Conservation (phyloP, 2,888 invertebrate genomes). For the Platynereis dumerilii region DNA sequence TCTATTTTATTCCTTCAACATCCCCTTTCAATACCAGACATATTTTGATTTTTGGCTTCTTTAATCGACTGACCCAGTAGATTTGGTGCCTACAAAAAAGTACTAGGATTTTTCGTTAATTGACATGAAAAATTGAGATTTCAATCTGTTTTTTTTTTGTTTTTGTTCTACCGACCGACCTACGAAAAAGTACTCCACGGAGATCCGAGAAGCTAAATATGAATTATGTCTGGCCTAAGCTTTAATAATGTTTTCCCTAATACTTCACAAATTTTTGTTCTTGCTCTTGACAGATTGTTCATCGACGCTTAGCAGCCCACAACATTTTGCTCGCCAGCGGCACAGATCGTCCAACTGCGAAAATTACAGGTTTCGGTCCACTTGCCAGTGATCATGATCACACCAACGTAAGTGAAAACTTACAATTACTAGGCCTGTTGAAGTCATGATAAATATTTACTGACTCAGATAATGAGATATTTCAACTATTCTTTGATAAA, state of each 20-base stretch:
- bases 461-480: too few species aligned
- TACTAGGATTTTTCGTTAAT: not conserved
- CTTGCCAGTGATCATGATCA: not conserved
- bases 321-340: not conserved
- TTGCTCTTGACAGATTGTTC: not conserved
- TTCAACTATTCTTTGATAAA: too few species aligned
- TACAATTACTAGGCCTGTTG: too few species aligned
- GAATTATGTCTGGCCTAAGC: not conserved
- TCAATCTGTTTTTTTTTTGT: too few species aligned
- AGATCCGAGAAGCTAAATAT: too few species aligned
- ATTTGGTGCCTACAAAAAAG: not conserved
- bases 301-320: constrained; percentile 3
- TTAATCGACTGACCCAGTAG: too few species aligned
- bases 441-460: too few species aligned
- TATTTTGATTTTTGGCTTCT: too few species aligned
- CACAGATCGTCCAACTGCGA: not conserved
- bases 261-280: not conserved
- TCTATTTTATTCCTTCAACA: not conserved
- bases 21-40: too few species aligned
- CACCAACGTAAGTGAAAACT: not conserved
- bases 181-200: too few species aligned
- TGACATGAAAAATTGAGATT: too few species aligned
- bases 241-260: not conserved
- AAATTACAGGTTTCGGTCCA: constrained; percentile 1
- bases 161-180: too few species aligned